Evolutionary conservation across 2,113 vertebrate species (phyloP), one percentile per base, ranked within the genome.

Genomic region (Fulica atra): DNA sequence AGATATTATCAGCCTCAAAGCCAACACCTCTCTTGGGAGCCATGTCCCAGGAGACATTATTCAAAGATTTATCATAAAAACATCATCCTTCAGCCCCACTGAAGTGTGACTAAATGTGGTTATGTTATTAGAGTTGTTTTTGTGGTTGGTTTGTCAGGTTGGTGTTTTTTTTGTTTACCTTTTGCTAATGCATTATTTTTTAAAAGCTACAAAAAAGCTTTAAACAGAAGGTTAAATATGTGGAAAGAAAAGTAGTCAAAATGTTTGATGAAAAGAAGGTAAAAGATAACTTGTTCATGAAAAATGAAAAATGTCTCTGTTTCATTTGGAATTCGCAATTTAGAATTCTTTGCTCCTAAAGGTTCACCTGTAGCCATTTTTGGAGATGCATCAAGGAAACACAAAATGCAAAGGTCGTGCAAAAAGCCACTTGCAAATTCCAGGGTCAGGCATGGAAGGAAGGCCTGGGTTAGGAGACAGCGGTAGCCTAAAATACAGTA

Each of bases 121-220:
- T 80, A 68, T 40, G 5, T 50, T 76, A 82, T 48, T 23, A 48
- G 48, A 23, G 48, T 23, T 48, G 48, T 20, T 4, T 48, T 48
- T 48, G 8, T 46, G 12, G 24, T 31, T 11, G 0, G 3, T 51
- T 51, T 51, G 0, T 0, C 2, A 40, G 65, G 38, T 57, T 13
- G 66, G 29, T 4, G 83, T 86, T 50, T 70, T 48, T 57, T 13
- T 71, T 77, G 35, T 5, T 88, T 70, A 4, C 6, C 26, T 93
- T 33, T 73, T 21, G 60, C 13, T 78, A 78, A 68, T 31, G 8
- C 3, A 60, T 60, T 79, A 9, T 7, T 78, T 64, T 86, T 79
- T 13, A 2, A 33, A 90, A 74, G 4, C 5, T 65, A 31, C 60
- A 2, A 56, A 42, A 1, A 74, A 71, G 4, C 38, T 54, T 60